phyloP scores from a whole-genome alignment of 2,888 invertebrate genomes.

The Xestia c-nigrum region DNA sequence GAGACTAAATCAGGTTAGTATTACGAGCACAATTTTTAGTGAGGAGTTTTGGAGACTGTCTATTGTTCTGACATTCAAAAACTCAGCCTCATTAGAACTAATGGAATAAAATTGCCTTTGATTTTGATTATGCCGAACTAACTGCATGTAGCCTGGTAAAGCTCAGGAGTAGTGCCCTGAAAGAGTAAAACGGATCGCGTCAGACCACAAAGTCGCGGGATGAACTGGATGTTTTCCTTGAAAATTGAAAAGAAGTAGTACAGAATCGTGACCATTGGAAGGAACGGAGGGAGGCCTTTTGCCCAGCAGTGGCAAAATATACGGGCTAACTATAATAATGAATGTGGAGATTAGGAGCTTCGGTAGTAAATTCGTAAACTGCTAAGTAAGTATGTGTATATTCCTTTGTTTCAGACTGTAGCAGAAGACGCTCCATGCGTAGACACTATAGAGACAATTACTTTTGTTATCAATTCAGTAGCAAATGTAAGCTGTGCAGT shows the following conservation, averaged over 20 bases:
- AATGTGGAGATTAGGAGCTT: not conserved
- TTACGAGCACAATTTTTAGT: not conserved
- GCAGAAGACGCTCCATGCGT: slow-evolving; percentile 72
- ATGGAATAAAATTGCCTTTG: not conserved
- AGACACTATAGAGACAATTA: slow-evolving; percentile 81
- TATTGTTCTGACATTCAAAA: not conserved
- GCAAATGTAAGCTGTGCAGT: slow-evolving; percentile 79
- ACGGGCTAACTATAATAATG: no score
- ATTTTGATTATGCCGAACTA: not conserved
- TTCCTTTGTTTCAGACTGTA: slow-evolving; percentile 74
- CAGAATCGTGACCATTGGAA: no score
- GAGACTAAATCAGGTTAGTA: slow-evolving; percentile 78
- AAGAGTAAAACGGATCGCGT: no score
- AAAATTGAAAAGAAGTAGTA: no score
- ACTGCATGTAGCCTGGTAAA: no score
- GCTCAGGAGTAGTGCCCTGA: no score
- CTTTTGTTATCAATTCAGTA: slow-evolving; percentile 80
- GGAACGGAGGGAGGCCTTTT: no score
- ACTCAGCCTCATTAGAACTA: not conserved
- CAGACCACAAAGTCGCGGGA: no score
- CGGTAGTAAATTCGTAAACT: not conserved
- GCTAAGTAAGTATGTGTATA: not conserved
- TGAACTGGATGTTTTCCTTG: no score
- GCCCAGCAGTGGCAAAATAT: no score
- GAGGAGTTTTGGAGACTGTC: not conserved